These are phyloP conservation scores for Atrina japonica DNA, from an alignment of 2,888 invertebrate species.

Conservation along the genomic window DNA sequence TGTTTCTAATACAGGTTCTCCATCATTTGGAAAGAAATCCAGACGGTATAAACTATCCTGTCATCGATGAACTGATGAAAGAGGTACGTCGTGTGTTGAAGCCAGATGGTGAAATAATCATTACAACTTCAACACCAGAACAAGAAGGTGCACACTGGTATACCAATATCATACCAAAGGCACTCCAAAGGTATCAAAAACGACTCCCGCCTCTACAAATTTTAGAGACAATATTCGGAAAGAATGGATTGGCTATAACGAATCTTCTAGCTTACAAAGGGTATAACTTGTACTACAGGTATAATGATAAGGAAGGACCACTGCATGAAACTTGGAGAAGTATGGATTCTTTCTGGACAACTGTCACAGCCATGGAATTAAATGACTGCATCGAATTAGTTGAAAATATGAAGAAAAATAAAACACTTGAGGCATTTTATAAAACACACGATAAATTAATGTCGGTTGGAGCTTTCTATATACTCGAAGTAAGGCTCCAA, in stretches of 20 bases:
- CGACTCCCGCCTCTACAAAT: background rate
- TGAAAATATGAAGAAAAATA: no score
- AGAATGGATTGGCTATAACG: background rate
- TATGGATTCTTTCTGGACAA: no score
- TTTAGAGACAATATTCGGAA: background rate
- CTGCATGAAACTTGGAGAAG: no score
- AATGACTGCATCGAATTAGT: no score
- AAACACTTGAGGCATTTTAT: no score
- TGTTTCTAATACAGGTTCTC: conserved; percentile 18
- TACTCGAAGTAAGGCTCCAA: no score
- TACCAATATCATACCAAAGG: background rate
- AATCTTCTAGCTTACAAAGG: no score
- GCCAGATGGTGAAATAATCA: conserved; percentile 12
- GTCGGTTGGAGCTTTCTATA: no score
- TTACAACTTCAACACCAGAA: conserved; percentile 8
- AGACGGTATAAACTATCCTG: conserved; percentile 21
- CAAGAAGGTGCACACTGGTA: conserved; percentile 10
- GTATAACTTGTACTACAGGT: background rate
- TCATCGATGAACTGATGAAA: conserved; percentile 4
- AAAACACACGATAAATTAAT: no score
- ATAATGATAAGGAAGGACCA: conserved; percentile 2
- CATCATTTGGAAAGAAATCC: conserved; percentile 27
- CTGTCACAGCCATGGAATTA: no score
- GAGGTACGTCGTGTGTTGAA: conserved; percentile 16
- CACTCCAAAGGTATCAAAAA: background rate